These are phyloP conservation scores for Odobenus rosmarus DNA, from an alignment of 2,113 vertebrate species.

Conservation along the genomic window DNA sequence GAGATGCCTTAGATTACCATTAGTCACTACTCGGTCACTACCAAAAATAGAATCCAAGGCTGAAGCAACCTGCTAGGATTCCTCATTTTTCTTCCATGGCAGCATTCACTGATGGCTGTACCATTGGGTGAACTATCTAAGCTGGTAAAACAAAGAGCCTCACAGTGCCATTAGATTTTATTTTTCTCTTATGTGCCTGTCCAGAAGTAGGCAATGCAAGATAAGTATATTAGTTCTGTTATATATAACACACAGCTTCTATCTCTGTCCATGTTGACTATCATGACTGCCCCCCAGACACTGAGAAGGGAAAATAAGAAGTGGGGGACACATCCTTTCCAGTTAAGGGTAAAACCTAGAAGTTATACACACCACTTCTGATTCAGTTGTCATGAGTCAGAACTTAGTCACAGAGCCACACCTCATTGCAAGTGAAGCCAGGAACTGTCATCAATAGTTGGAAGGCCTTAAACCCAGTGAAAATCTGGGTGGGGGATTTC, in stretches of 20 bases:
- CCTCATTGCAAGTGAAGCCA: neutral
- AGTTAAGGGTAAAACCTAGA: constrained; percentile 8
- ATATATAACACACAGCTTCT: neutral
- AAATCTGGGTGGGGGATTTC: neutral
- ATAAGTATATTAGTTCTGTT: neutral
- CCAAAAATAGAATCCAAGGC: neutral
- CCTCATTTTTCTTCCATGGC: neutral
- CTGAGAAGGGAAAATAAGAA: neutral
- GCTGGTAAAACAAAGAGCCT: neutral
- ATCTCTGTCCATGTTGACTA: neutral
- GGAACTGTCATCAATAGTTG: neutral
- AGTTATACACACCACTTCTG: neutral
- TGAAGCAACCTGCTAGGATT: neutral
- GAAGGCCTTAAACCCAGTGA: neutral
- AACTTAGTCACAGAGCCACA: constrained; percentile 12
- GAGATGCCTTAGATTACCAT: neutral
- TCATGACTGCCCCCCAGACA: neutral
- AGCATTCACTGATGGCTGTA: neutral
- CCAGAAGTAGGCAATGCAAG: neutral
- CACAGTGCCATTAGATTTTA: neutral
- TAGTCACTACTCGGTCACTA: neutral
- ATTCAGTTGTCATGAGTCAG: neutral
- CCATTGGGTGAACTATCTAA: neutral
- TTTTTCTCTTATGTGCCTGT: neutral
- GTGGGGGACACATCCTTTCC: neutral